Percentiles rank a stretch among this genome's conserved stretches.
These are phyloP conservation scores for Halisarca cf. caerulea DNA, from an alignment of 37 sponge, comb jelly and placozoan species.

Conservation along the genomic window DNA sequence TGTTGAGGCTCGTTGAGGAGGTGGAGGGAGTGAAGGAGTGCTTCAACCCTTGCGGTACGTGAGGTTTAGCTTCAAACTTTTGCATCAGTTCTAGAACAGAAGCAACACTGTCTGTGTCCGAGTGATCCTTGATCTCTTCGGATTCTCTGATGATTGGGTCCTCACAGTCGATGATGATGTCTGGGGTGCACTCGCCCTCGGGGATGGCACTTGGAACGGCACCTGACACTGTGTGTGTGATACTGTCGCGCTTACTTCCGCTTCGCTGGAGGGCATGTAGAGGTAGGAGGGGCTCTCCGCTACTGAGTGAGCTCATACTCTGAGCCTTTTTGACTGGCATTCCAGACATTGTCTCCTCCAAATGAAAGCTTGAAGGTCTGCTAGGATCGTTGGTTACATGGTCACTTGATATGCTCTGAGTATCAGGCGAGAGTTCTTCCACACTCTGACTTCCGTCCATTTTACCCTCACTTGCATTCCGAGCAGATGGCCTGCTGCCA, in stretches of 20 bases:
- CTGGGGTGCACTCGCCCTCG: too few species aligned
- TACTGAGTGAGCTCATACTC: too few species aligned
- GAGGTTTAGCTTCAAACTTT: conserved; percentile 40
- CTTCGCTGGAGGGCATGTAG: too few species aligned
- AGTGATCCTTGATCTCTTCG: neutral
- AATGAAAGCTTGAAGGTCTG: too few species aligned
- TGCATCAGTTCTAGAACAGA: conserved; percentile 47
- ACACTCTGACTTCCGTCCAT: neutral
- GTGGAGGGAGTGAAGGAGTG: conserved; percentile 1
- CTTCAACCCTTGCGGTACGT: neutral
- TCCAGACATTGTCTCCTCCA: too few species aligned
- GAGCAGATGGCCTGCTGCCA: neutral
- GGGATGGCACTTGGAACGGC: too few species aligned
- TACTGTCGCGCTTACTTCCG: too few species aligned
- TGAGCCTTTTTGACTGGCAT: too few species aligned
- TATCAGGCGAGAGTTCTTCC: neutral
- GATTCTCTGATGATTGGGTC: neutral
- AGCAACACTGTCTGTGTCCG: neutral
- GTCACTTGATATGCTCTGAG: neutral
- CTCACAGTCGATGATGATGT: too few species aligned
- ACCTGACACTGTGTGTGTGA: too few species aligned
- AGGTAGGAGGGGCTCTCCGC: too few species aligned
- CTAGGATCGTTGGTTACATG: neutral
- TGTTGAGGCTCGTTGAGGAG: neutral
- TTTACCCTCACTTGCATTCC: neutral